phyloP scores from a whole-genome alignment of 1,140 invertebrate genomes.

The Drosophila pseudoananassae region DNA sequence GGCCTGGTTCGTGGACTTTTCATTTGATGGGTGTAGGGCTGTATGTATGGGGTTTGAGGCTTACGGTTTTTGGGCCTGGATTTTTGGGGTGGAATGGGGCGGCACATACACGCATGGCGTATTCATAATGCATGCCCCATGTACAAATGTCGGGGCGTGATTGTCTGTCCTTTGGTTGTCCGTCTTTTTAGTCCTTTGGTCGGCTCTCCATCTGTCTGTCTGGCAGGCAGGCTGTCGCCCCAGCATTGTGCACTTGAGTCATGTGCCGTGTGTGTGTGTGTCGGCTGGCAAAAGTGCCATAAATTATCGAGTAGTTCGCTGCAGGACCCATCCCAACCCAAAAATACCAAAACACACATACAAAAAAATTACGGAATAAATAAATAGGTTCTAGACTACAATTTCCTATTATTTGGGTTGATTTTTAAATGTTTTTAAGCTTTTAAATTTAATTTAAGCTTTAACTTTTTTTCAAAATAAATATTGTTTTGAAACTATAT shows the following conservation, averaged over 20 bases:
- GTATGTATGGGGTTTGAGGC: no score
- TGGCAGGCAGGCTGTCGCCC: background rate
- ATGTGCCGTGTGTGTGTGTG: constrained; percentile 32
- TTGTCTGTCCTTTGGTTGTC: constrained; percentile 54
- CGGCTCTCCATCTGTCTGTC: constrained; percentile 11
- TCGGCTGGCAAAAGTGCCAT: constrained; percentile 74
- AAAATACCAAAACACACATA: constrained; percentile 7
- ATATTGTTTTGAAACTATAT: no score
- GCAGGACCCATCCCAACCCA: constrained; percentile 23
- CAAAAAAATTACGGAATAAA: background rate
- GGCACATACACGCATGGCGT: constrained; percentile 60
- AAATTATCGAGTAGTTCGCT: constrained; percentile 77
- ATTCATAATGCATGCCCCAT: constrained; percentile 69
- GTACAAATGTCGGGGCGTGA: constrained; percentile 68
- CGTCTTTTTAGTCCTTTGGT: constrained; percentile 7
- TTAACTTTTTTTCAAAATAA: no score
- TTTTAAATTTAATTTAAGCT: no score
- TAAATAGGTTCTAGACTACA: no score
- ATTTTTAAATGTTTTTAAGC: no score
- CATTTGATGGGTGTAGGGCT: background rate
- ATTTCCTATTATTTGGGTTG: background rate
- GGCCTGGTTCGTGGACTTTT: background rate
- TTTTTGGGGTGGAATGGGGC: background rate
- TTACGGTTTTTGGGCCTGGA: background rate
- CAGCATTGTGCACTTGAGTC: constrained; percentile 65